Percentiles rank a stretch among this genome's conserved stretches.
phyloP scores from a whole-genome alignment of 2,113 vertebrate species.

The Excalfactoria chinensis region DNA sequence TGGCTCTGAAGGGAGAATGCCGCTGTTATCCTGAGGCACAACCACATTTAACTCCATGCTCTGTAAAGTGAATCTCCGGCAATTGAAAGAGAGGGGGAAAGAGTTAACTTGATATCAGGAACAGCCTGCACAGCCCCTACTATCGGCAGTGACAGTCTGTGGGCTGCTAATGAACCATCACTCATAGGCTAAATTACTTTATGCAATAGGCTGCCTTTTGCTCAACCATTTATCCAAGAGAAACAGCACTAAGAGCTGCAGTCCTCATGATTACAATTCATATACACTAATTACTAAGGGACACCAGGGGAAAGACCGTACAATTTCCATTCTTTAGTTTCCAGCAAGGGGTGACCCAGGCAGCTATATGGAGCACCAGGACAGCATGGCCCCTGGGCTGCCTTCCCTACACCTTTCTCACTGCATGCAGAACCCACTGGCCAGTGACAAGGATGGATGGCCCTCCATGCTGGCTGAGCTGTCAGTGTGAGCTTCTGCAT shows the following conservation, averaged over 20 bases:
- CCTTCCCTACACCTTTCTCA: not conserved
- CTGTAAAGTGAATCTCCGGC: not conserved
- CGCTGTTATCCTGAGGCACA: not conserved
- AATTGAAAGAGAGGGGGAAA: not conserved
- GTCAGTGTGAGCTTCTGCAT: not conserved
- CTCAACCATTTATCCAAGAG: constrained; percentile 25
- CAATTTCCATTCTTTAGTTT: not conserved
- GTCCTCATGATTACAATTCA: not conserved
- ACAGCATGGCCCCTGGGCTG: not conserved
- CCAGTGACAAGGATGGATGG: constrained; percentile 17
- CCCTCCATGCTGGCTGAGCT: not conserved
- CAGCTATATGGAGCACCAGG: not conserved
- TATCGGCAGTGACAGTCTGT: not conserved
- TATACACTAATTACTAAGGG: not conserved
- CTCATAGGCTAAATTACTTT: constrained; percentile 26
- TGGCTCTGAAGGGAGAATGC: not conserved
- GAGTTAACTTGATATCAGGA: not conserved
- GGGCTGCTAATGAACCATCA: constrained; percentile 62
- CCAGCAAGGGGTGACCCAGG: not conserved
- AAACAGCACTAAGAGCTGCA: constrained; percentile 15
- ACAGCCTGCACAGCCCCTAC: constrained; percentile 6
- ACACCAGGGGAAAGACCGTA: not conserved
- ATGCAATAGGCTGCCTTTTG: not conserved
- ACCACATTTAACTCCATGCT: not conserved
- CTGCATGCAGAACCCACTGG: not conserved